These are phyloP conservation scores for Linepithema humile DNA, from an alignment of 1,140 invertebrate genomes.

Conservation along the genomic window DNA sequence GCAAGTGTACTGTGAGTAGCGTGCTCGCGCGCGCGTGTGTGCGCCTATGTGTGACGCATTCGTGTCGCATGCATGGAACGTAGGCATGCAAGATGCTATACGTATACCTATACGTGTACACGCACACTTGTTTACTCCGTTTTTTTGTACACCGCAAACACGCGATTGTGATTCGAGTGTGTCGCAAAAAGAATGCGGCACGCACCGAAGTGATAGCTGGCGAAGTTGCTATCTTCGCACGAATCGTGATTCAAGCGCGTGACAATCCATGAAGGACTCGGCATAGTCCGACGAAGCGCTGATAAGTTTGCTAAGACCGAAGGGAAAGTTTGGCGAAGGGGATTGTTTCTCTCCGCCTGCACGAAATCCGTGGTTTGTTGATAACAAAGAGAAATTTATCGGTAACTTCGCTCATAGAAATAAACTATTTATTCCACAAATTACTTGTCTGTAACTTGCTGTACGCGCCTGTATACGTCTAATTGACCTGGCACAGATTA, in stretches of 20 bases:
- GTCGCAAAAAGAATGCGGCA: too few species aligned
- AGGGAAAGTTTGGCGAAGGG: background rate
- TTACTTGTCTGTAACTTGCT: too few species aligned
- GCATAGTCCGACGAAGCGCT: background rate
- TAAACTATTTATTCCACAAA: background rate
- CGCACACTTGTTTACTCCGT: slow-evolving; percentile 14
- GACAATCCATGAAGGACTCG: background rate
- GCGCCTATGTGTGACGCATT: background rate
- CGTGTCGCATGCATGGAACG: slow-evolving; percentile 17
- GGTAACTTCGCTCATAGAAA: background rate
- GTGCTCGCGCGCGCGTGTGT: slow-evolving; percentile 19
- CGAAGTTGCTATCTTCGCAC: background rate
- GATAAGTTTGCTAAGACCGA: background rate
- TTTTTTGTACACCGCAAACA: slow-evolving; percentile 28
- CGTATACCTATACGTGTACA: too few species aligned
- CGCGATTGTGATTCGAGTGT: too few species aligned
- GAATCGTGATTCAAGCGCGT: background rate
- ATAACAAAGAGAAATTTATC: too few species aligned
- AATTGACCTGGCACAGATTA: too few species aligned
- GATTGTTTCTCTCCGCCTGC: too few species aligned
- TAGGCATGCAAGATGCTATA: slow-evolving; percentile 34
- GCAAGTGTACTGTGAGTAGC: slow-evolving; percentile 43
- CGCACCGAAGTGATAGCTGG: background rate
- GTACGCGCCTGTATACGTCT: background rate
- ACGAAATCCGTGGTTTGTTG: background rate